Percentiles rank a stretch among this genome's conserved stretches.
Conservation (phyloP, 2,797 vertebrate species). For the Fringilla coelebs region DNA sequence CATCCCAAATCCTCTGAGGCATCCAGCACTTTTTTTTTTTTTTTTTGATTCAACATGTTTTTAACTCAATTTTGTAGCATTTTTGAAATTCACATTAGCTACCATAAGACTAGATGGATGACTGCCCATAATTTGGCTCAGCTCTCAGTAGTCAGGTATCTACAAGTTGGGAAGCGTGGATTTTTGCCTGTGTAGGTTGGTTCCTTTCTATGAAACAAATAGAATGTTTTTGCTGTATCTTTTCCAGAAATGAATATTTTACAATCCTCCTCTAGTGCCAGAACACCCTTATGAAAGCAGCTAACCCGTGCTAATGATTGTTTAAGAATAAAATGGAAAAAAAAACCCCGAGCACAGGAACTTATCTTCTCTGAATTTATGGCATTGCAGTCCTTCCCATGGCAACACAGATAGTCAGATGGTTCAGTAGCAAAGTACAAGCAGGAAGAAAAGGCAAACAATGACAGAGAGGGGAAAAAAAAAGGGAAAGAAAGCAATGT, state of each 20-base stretch:
- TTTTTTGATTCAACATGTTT: background rate
- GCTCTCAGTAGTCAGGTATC: background rate
- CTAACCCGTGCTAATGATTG: conserved; percentile 42
- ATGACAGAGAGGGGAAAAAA: background rate
- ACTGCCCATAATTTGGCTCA: background rate
- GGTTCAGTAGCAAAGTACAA: conserved; percentile 37
- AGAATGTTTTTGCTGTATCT: conserved; percentile 20
- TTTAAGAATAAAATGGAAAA: conserved; percentile 10
- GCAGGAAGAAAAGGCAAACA: conserved; percentile 35
- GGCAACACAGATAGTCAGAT: conserved; percentile 54
- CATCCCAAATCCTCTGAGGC: background rate
- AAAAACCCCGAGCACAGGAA: background rate
- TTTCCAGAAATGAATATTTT: conserved; percentile 40
- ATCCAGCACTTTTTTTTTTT: background rate
- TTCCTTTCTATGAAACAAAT: background rate
- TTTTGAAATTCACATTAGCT: background rate
- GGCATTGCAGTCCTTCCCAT: conserved; percentile 54
- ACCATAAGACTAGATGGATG: background rate
- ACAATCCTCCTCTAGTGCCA: background rate
- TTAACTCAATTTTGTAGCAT: background rate
- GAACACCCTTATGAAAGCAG: background rate
- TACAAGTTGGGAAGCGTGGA: background rate
- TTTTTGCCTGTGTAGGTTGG: background rate
- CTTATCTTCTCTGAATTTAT: conserved; percentile 32
- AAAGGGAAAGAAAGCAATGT: background rate